These are phyloP conservation scores for Dolichallabes microphthalmus DNA, from an alignment of 2,113 vertebrate genomes.

Conservation along the genomic window DNA sequence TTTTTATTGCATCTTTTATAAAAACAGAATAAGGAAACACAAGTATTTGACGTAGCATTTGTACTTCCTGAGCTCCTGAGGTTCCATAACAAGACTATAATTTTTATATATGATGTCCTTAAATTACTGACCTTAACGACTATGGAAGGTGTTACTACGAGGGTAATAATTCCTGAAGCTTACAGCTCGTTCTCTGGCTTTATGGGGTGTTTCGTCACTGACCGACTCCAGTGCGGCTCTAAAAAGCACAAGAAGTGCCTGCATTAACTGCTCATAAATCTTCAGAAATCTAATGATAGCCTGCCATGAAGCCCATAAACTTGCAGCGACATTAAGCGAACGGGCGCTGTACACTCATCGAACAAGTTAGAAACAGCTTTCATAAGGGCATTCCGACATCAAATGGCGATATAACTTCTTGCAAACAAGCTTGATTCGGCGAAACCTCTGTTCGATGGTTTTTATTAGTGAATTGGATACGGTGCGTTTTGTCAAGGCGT, in stretches of 20 bases:
- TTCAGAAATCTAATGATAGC: neutral
- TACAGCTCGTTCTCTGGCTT: neutral
- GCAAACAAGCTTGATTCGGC: neutral
- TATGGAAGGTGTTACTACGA: neutral
- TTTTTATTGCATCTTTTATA: neutral
- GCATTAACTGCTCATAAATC: neutral
- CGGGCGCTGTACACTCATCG: neutral
- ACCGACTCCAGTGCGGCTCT: neutral
- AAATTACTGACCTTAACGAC: neutral
- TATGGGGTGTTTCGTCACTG: neutral
- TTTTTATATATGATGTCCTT: neutral
- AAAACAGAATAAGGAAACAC: neutral
- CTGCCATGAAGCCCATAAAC: neutral
- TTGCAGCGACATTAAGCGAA: neutral
- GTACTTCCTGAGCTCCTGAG: neutral
- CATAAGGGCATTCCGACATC: neutral
- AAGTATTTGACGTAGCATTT: neutral
- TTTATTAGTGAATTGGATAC: conserved; percentile 6
- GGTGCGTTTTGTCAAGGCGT: neutral
- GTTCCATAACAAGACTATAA: neutral
- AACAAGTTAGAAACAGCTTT: neutral
- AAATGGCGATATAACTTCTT: neutral
- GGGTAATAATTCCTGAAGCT: neutral
- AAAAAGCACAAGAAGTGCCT: neutral
- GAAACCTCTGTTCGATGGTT: conserved; percentile 1